Evolutionary conservation across 2,888 invertebrate genomes (phyloP), one percentile per base, ranked within the genome.

Genomic region (Tenthredo scrophulariae): DNA sequence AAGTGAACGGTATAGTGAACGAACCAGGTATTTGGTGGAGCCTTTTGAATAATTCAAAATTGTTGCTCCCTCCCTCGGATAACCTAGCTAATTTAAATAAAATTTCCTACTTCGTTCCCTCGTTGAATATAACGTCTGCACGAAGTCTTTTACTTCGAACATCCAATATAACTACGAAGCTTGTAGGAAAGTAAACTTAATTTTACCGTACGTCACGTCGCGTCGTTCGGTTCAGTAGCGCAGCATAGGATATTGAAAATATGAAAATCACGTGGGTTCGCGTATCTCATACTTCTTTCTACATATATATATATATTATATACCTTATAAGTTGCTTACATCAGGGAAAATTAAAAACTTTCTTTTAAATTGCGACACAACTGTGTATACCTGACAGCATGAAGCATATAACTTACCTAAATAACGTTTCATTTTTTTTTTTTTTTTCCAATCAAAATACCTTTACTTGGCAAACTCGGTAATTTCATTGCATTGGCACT

Each of bases 11-110:
- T 54, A 77, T 54, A 54, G 43, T 22, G 74, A 74, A 40, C 13
- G 74, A 43, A 50, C 77, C 7, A 33, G 29, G 67, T 67, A 67
- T 26, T 40, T n/a, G 22, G 43, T 10, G 74, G 13, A 43, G 74
- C 74, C 74, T 29, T 29, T 77, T 77, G 50, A 77, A 77, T 77
- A 77, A 50, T 77, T 77, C 50, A 50, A 29, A 77, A 50, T 50
- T 77, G 77, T 77, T 77, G 29, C 15, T 54, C 18, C 37, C 37
- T 77, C 9, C 77, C n/a, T 29, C 5, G 50, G 26, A 77, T 77
- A 26, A 50, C 29, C 77, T 50, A 15, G 50, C 29, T 77, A 54
- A 77, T 54, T 50, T 50, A 10, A 46, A 54, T 33, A 54, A 77
- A 77, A 54, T 77, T 77, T 43, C 26, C 50, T 29, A 54, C 50